Conservation (phyloP, 2,888 invertebrate genomes). For the Tortrix viridana region DNA sequence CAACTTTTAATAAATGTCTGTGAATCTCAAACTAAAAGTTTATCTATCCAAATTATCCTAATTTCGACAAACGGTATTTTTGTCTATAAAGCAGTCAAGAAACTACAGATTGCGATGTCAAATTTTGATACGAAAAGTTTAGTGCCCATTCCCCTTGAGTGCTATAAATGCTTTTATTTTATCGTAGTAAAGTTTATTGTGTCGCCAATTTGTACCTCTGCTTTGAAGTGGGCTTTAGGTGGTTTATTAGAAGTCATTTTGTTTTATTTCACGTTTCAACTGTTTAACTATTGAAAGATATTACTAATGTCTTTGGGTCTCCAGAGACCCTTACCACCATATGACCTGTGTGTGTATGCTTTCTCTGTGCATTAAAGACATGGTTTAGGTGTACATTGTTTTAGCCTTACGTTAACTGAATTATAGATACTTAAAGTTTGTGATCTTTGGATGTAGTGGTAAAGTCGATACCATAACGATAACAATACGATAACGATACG, state of each 20-base stretch:
- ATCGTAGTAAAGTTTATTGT: constrained; percentile 24
- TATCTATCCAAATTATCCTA: constrained; percentile 13
- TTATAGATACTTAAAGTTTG: too few species aligned
- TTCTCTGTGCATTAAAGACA: too few species aligned
- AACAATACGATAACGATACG: too few species aligned
- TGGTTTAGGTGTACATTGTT: too few species aligned
- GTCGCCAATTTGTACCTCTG: constrained; percentile 25
- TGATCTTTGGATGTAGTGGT: too few species aligned
- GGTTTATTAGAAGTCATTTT: not conserved
- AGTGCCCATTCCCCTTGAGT: constrained; percentile 22
- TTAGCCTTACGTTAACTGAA: too few species aligned
- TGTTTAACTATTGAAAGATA: too few species aligned
- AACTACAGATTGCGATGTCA: constrained; percentile 33
- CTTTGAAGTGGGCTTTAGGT: constrained; percentile 1
- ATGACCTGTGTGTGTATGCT: too few species aligned
- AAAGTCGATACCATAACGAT: too few species aligned
- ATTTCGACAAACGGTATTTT: constrained; percentile 24
- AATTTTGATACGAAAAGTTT: constrained; percentile 28
- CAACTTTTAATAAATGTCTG: not conserved
- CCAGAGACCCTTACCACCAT: too few species aligned
- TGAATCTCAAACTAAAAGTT: not conserved
- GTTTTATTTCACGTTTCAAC: constrained; percentile 27
- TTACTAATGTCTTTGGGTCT: too few species aligned
- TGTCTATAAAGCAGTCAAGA: constrained; percentile 22
- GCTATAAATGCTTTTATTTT: constrained; percentile 34